A percentile compares a stretch with the other conserved stretches of the same genome.
Conservation (phyloP, 2,888 invertebrate species). For the Julus scanicus region DNA sequence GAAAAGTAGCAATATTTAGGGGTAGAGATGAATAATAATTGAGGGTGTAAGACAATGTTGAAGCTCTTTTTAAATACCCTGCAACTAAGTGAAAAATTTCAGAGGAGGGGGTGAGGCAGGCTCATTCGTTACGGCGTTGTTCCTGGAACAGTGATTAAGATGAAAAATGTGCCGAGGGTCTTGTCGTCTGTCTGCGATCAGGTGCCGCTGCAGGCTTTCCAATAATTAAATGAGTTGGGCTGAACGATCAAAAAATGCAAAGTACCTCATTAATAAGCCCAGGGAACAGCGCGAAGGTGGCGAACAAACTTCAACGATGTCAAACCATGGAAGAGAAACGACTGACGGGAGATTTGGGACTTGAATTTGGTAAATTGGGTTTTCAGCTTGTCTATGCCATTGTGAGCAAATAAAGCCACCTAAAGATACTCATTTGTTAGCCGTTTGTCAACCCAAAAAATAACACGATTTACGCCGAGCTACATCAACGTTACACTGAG, state of each 20-base stretch:
- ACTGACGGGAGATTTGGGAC: constrained; percentile 51
- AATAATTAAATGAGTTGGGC: constrained; percentile 57
- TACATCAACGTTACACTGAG: background rate
- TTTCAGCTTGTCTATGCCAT: constrained; percentile 51
- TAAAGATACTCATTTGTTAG: constrained; percentile 52
- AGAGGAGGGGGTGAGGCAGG: constrained; percentile 26
- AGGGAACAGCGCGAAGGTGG: constrained; percentile 13
- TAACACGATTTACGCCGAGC: background rate
- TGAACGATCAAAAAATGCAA: constrained; percentile 58
- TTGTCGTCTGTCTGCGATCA: constrained; percentile 54
- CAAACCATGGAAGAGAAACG: constrained; percentile 51
- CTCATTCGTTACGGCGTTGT: constrained; percentile 26
- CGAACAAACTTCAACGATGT: constrained; percentile 41
- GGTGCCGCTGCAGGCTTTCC: constrained; percentile 56
- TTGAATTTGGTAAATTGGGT: constrained; percentile 52
- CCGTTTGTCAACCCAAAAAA: constrained; percentile 51
- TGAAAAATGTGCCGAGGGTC: constrained; percentile 52
- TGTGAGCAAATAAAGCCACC: constrained; percentile 47
- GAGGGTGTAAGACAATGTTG: constrained; percentile 33
- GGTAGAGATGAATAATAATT: constrained; percentile 33
- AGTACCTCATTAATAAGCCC: constrained; percentile 57
- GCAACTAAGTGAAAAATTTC: constrained; percentile 27
- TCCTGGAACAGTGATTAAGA: constrained; percentile 50
- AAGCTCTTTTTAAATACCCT: constrained; percentile 17
- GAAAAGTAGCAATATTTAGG: constrained; percentile 24